Percentiles rank a stretch among this genome's conserved stretches.
These are phyloP conservation scores for Orchestia grillus DNA, from an alignment of 1,140 invertebrate genomes.

Conservation along the genomic window DNA sequence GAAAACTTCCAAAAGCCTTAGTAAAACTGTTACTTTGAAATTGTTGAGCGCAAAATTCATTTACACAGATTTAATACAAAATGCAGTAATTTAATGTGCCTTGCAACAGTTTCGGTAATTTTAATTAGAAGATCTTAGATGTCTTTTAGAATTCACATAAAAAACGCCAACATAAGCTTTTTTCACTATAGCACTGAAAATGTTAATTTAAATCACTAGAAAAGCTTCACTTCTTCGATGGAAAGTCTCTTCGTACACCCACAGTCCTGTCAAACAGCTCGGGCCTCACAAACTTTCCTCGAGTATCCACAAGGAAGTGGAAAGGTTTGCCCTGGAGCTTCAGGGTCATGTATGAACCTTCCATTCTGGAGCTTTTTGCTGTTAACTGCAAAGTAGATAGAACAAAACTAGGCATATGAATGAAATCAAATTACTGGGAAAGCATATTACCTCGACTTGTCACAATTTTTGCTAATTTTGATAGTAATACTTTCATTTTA, in stretches of 20 bases:
- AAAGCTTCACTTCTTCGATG: background rate
- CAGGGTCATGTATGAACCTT: slow-evolving; percentile 5
- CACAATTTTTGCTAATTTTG: background rate
- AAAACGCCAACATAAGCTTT: background rate
- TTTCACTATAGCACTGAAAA: background rate
- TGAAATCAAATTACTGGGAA: background rate
- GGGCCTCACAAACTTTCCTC: slow-evolving; percentile 20
- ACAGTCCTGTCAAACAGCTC: slow-evolving; percentile 46
- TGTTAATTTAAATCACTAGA: background rate
- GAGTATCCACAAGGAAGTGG: slow-evolving; percentile 8
- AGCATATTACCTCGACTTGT: background rate
- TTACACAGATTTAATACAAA: too few relatives aligned
- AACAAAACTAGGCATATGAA: background rate
- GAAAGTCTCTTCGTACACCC: background rate
- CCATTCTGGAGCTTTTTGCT: slow-evolving; percentile 9
- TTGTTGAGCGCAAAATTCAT: too few relatives aligned
- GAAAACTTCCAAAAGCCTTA: too few relatives aligned
- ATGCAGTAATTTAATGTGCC: too few relatives aligned
- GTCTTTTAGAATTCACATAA: background rate
- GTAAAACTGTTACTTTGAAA: too few relatives aligned
- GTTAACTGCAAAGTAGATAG: background rate
- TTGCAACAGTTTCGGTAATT: too few relatives aligned
- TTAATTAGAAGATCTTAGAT: too few relatives aligned
- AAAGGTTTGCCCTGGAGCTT: background rate
- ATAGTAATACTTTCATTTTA: too few relatives aligned